These are phyloP conservation scores for Anthrax anthrax DNA, from an alignment of 2,888 invertebrate species.

Conservation along the genomic window DNA sequence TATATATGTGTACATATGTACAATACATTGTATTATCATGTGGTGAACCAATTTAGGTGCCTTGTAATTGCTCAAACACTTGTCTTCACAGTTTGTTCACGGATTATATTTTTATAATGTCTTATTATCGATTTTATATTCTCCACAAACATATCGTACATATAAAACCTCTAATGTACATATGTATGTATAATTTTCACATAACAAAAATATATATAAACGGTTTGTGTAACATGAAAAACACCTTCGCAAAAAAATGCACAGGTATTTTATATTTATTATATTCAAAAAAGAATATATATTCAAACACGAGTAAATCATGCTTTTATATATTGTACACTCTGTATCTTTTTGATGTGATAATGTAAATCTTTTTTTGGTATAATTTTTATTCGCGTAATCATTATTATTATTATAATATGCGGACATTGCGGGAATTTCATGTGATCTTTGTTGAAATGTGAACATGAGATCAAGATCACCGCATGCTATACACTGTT, in stretches of 20 bases:
- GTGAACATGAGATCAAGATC: background rate
- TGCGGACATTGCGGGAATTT: background rate
- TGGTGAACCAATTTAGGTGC: background rate
- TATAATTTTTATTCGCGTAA: background rate
- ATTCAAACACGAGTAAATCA: no score
- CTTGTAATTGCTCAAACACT: slow-evolving; percentile 6
- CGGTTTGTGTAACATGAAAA: no score
- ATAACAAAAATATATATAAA: no score
- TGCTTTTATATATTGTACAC: no score
- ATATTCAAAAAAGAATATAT: no score
- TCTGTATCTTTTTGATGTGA: background rate
- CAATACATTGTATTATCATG: background rate
- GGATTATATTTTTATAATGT: slow-evolving; percentile 5
- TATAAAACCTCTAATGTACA: no score
- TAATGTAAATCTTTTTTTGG: background rate
- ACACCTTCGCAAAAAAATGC: no score
- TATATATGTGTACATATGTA: no score
- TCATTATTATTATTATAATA: background rate
- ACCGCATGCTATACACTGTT: no score
- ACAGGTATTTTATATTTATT: no score
- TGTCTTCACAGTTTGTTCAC: slow-evolving; percentile 5
- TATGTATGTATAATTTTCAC: no score
- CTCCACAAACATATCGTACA: no score
- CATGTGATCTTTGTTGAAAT: background rate
- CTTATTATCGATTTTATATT: slow-evolving; percentile 3